Conservation (phyloP, 2,888 invertebrate species). For the Drosophila ezoana region DNA sequence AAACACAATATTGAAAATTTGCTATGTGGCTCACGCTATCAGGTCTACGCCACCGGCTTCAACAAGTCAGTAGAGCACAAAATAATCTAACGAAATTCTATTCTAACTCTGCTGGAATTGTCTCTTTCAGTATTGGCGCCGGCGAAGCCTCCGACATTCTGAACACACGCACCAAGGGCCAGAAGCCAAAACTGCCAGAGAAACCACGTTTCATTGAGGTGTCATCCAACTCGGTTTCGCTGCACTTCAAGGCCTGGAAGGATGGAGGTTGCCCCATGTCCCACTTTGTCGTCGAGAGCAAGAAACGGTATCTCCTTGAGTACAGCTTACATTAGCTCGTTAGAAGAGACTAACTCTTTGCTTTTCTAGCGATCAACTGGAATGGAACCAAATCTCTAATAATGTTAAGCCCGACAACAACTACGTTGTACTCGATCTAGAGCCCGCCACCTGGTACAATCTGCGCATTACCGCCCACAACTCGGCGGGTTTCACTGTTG, state of each 20-base stretch:
- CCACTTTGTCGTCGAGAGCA: slow-evolving; percentile 97
- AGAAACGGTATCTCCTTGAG: slow-evolving; percentile 90
- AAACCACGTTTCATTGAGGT: slow-evolving; percentile 96
- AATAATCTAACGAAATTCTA: rapidly evolving
- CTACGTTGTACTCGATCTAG: slow-evolving; percentile 95
- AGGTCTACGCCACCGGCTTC: slow-evolving; percentile 96
- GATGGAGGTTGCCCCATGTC: slow-evolving; percentile 98
- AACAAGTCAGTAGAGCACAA: slow-evolving; percentile 88
- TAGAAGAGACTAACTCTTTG: background rate
- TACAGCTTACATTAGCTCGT: rapidly evolving
- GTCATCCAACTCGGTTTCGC: slow-evolving; percentile 95
- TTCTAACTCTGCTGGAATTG: rapidly evolving
- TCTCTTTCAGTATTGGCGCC: slow-evolving; percentile 91
- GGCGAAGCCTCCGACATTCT: slow-evolving; percentile 95
- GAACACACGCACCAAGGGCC: slow-evolving; percentile 95
- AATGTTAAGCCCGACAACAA: slow-evolving; percentile 96
- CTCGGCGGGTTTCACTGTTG: slow-evolving; percentile 97
- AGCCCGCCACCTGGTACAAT: slow-evolving; percentile 97
- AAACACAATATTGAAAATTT: slow-evolving; percentile 94
- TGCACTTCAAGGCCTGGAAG: slow-evolving; percentile 96
- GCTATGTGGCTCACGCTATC: slow-evolving; percentile 96
- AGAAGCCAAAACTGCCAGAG: slow-evolving; percentile 96
- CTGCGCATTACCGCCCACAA: slow-evolving; percentile 96
- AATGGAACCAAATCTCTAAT: slow-evolving; percentile 97
- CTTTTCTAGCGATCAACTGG: slow-evolving; percentile 89